Percentiles rank a stretch among this genome's conserved stretches.
Conservation (phyloP, 1,140 invertebrate species). For the Drosophila kepulauana region DNA sequence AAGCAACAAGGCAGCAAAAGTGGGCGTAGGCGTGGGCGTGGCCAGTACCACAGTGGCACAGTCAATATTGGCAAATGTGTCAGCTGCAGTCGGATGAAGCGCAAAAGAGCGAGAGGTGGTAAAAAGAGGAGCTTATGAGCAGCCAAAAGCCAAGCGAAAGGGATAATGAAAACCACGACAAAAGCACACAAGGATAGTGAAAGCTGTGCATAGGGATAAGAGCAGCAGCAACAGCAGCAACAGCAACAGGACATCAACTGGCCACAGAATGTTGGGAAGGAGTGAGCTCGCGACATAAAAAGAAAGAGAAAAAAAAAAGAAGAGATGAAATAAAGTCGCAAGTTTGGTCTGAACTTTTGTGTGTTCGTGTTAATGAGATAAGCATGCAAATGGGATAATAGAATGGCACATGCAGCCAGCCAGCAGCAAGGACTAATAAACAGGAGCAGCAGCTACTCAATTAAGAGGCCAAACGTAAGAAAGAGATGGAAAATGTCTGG, state of each 20-base stretch:
- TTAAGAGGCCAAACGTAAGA: slow-evolving; percentile 23
- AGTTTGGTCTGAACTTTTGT: slow-evolving; percentile 54
- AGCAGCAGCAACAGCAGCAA: slow-evolving; percentile 8
- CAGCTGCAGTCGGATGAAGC: slow-evolving; percentile 56
- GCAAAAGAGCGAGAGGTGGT: neutral
- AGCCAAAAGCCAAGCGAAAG: slow-evolving; percentile 67
- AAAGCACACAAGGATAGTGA: slow-evolving; percentile 56
- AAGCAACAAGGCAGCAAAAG: slow-evolving; percentile 1
- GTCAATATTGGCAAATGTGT: slow-evolving; percentile 82
- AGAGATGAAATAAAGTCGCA: slow-evolving; percentile 9
- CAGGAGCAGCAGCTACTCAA: slow-evolving; percentile 31
- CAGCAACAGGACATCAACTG: slow-evolving; percentile 38
- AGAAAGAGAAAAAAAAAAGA: neutral
- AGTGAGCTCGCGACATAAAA: neutral
- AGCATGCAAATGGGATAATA: slow-evolving; percentile 79
- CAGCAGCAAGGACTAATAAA: slow-evolving; percentile 3
- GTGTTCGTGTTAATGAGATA: slow-evolving; percentile 75
- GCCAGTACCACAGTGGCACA: slow-evolving; percentile 51
- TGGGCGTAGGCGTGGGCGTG: neutral
- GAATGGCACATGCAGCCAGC: slow-evolving; percentile 42
- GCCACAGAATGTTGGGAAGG: neutral
- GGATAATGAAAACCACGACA: slow-evolving; percentile 81
- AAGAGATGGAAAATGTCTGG: slow-evolving; percentile 10
- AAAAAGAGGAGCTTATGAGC: slow-evolving; percentile 60
- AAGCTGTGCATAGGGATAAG: slow-evolving; percentile 25